Conservation (phyloP, 1,140 invertebrate species). For the Drosophila ercepeae region DNA sequence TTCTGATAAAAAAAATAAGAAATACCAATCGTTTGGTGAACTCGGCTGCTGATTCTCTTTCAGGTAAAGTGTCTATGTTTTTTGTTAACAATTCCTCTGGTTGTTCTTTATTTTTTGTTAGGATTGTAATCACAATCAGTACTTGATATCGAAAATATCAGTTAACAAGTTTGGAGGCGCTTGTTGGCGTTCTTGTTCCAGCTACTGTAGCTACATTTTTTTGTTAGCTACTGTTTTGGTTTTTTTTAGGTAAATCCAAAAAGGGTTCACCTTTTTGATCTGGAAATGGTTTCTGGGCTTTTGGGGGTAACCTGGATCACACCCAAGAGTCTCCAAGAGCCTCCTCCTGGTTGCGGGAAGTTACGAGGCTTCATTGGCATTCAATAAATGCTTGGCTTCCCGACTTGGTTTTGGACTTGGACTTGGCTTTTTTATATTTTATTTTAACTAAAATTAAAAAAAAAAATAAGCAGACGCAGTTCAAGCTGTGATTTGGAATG, state of each 20-base stretch:
- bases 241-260: not conserved
- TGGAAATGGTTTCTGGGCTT: not conserved
- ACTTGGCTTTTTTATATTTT: not conserved
- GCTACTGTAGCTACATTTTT: conserved; percentile 47
- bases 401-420: too few relatives aligned
- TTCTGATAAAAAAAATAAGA: conserved; percentile 25
- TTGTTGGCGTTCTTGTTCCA: conserved; percentile 24
- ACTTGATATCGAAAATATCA: conserved; percentile 16
- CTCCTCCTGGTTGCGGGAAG: conserved; percentile 33
- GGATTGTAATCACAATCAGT: conserved; percentile 20
- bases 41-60: conserved; percentile 3
- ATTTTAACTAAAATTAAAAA: not conserved
- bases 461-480: not conserved
- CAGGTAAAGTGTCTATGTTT: not conserved
- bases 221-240: not conserved
- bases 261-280: too few relatives aligned
- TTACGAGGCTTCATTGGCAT: conserved; percentile 78
- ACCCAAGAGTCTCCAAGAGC: conserved; percentile 33
- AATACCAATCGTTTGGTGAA: conserved; percentile 37
- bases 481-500: conserved; percentile 32
- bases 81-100: not conserved
- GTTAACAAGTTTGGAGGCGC: conserved; percentile 30
- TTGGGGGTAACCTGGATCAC: conserved; percentile 3
- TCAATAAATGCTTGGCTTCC: conserved; percentile 25
- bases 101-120: not conserved